Evolutionary conservation across 2,797 vertebrate genomes (phyloP), one percentile per base, ranked within the genome.

Genomic region (Oophaga sylvatica): DNA sequence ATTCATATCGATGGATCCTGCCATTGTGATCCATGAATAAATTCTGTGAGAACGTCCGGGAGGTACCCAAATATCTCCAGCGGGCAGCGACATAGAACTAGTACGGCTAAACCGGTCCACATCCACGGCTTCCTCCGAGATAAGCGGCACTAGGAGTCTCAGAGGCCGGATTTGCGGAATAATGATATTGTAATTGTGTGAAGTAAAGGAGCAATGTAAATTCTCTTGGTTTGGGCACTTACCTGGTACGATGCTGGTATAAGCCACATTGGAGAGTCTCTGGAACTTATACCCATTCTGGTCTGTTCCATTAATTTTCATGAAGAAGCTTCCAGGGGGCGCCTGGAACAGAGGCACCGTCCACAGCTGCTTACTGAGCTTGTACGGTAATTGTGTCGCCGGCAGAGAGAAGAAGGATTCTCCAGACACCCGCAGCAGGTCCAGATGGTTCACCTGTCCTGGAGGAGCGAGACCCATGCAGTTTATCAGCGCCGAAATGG

Each of bases 191-290:
- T 59, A 59, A 15, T 41, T 3, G 16, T 59, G 12, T 59, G 3
- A 59, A 31, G 67, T 16, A 13, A 11, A 26, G 65, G 65, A 29
- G 65, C 65, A 67, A 35, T 41, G 35, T 41, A 41, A 41, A 41
- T 41, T 41, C 35, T 41, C 35, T 0, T 41, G 65, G 2, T 67
- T n/a, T 9, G 15, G 13, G 68, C 0, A 80, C 95, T 94, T 91
- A 96, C 98, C 95, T 12, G 97, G 96, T 90, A 96, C 90, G 35
- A 97, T 93, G 45, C 96, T 97, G 83, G 94, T 97, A 94, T 98
- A 99, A 73, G 97, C 96, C 90, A 98, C 96, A 26, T 95, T 97
- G 0, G 98, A 99, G 90, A 98, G 94, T 59, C 97, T 96, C 90
- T 98, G 97, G 92, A 99, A 94, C 70, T 92, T 92, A 90, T 97